Percentiles rank a stretch among this genome's conserved stretches.
Evolutionary conservation across 2,888 invertebrate species (phyloP).

Genomic region (Agrotis segetum): DNA sequence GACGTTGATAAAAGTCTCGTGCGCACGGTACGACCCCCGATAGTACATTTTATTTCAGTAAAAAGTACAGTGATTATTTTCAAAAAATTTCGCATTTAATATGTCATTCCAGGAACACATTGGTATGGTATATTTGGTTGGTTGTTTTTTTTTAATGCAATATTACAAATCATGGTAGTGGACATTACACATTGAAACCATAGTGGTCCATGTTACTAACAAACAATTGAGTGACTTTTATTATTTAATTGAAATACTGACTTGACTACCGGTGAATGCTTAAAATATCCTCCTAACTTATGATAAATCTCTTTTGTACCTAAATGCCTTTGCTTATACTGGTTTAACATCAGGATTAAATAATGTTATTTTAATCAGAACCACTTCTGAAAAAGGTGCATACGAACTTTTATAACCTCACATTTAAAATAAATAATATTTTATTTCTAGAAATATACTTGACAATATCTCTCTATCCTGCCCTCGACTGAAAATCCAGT

Average conservation of each 20-base stretch:
- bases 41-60: constrained; percentile 46
- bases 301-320: too few species aligned
- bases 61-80: constrained; percentile 56
- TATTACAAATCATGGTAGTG: constrained; percentile 56
- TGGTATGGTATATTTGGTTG: constrained; percentile 53
- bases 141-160: constrained; percentile 61
- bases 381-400: too few species aligned
- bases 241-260: constrained; percentile 45
- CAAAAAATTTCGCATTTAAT: constrained; percentile 64
- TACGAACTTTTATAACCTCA: too few species aligned
- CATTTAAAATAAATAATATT: too few species aligned
- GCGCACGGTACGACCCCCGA: neutral
- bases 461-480: neutral
- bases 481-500: neutral
- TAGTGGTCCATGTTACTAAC: constrained; percentile 60
- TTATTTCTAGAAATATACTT: neutral
- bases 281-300: neutral
- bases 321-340: neutral
- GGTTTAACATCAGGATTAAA: neutral
- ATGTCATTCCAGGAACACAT: constrained; percentile 64
- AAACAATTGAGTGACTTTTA: constrained; percentile 36
- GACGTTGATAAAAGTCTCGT: too few species aligned
- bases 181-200: constrained; percentile 47
- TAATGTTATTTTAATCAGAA: too few species aligned
- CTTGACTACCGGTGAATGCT: neutral